Evolutionary conservation across 2,113 vertebrate genomes (phyloP).

Genomic region (Corythornis madagascariensis): DNA sequence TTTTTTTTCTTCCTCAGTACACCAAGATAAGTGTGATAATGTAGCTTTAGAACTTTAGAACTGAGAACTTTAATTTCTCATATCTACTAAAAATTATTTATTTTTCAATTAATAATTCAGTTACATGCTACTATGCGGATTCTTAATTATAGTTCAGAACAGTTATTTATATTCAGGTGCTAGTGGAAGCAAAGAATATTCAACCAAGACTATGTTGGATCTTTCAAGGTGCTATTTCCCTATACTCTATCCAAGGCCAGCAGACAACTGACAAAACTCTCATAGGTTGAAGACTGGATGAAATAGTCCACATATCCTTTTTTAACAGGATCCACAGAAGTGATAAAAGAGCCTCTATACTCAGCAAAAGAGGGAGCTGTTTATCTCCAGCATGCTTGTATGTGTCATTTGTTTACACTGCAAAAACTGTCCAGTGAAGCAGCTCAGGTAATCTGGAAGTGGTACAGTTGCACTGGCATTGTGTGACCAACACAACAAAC

Average conservation of each 20-base stretch:
- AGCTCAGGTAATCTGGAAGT: background rate
- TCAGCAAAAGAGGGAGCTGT: background rate
- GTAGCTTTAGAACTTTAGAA: background rate
- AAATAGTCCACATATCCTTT: background rate
- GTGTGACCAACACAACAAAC: background rate
- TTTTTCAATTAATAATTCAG: background rate
- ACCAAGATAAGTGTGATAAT: background rate
- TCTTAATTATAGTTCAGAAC: background rate
- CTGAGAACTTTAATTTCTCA: background rate
- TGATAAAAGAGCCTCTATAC: background rate
- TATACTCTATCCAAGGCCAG: background rate
- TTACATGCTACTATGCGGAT: background rate
- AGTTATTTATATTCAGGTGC: background rate
- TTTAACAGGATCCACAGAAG: background rate
- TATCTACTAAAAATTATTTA: background rate
- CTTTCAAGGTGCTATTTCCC: background rate
- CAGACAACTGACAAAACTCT: background rate
- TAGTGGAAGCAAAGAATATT: background rate
- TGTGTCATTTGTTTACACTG: background rate
- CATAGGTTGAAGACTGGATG: background rate
- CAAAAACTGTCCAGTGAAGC: background rate
- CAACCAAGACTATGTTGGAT: background rate
- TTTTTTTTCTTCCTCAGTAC: background rate
- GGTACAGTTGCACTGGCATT: background rate
- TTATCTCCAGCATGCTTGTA: background rate